phyloP scores from a whole-genome alignment of 2,888 invertebrate species.

The Tipula confusa region DNA sequence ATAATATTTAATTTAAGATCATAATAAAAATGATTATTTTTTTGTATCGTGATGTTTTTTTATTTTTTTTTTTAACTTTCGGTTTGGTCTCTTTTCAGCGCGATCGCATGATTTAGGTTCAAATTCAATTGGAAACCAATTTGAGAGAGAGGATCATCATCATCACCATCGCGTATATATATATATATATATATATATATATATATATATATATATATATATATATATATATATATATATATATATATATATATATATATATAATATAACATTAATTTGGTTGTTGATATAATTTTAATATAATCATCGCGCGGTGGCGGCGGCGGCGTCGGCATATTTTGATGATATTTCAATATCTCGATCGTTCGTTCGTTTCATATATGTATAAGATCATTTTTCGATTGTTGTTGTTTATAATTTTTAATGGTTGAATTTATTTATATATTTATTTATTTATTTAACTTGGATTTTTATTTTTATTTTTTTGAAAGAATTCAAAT shows the following conservation, averaged over 20 bases:
- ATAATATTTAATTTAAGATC: conserved; percentile 16
- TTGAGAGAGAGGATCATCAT: neutral
- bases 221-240: neutral
- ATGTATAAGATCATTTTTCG: neutral
- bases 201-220: neutral
- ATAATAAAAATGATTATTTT: neutral
- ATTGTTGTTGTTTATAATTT: conserved; percentile 7
- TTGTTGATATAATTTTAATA: conserved; percentile 7
- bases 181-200: neutral
- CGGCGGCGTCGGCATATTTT: neutral
- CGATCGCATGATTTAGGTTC: neutral
- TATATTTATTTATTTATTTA: neutral
- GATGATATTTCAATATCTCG: conserved; percentile 5
- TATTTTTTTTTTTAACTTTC: neutral
- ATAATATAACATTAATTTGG: neutral
- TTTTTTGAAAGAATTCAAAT: neutral
- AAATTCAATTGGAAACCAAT: neutral
- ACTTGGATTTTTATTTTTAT: neutral
- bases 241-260: neutral
- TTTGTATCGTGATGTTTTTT: neutral
- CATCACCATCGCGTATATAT: neutral
- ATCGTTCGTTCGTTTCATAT: neutral
- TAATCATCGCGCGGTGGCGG: neutral
- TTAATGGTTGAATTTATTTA: conserved; percentile 20
- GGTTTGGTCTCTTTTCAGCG: neutral